Evolutionary conservation across 2,797 vertebrate species (phyloP).

Genomic region (Megaceryle alcyon): DNA sequence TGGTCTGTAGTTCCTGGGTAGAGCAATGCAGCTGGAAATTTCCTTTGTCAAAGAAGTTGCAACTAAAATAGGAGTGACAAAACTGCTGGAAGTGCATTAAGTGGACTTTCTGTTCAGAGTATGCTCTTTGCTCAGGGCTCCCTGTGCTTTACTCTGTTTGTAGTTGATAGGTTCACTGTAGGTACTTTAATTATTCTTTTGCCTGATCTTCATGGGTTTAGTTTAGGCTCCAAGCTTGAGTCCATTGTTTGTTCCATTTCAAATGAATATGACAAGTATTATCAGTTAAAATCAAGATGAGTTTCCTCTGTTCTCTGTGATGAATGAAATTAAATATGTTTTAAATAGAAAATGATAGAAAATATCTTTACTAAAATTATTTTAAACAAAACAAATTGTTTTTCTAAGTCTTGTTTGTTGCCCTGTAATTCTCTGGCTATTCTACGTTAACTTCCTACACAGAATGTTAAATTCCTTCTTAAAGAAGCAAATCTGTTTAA

Average conservation of each 20-base stretch:
- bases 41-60: not conserved
- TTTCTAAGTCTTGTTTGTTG: not conserved
- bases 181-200: not conserved
- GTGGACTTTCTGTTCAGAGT: not conserved
- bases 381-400: not conserved
- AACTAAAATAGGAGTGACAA: not conserved
- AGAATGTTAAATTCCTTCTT: not conserved
- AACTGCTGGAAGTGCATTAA: not conserved
- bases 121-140: not conserved
- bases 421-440: not conserved
- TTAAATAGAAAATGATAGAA: not conserved
- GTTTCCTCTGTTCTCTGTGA: not conserved
- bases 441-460: not conserved
- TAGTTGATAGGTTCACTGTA: rapidly evolving
- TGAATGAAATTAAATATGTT: not conserved
- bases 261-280: not conserved
- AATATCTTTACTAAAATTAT: not conserved
- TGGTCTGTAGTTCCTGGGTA: not conserved
- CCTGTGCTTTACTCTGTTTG: rapidly evolving
- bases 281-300: not conserved
- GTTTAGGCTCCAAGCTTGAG: not conserved
- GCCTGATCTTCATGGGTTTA: not conserved
- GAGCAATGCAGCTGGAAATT: not conserved
- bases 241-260: not conserved
- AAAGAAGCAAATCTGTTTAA: not conserved